Base-by-base conservation (phyloP, 2,113 vertebrate genomes). In the Rhinogobius similis region DNA sequence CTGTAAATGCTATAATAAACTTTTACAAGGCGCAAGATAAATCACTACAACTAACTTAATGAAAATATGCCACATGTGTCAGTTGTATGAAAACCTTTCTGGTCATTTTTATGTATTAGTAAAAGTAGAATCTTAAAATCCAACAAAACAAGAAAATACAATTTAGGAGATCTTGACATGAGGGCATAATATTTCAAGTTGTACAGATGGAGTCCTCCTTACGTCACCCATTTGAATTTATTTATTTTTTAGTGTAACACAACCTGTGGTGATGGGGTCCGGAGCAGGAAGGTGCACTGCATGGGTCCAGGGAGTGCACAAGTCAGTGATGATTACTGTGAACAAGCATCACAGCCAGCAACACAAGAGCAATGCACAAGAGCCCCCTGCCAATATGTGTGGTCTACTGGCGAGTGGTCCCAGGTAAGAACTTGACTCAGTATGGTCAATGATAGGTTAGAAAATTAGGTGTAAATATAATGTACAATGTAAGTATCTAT, bases 351-450 rank as follows among this genome's bases (percentile, higher is more conserved):
- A 32, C 94, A 86, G 67, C 96, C 96, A 41, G 48, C 64, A n/a
- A 73, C 91, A 0, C 55, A 73, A 4, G 93, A 93, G 81, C 86
- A 50, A 38, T 98, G 97, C 74, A 72, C 72, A 39, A 64, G 20
- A 27, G 48, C 69, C 62, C 82, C 93, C 36, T 96, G 94, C 86
- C 93, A 85, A 70, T 92, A 94, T 4, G 38, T 90, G 61, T 96
- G 96, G 76, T 79, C 95, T 23, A 94, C 95, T 63, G 92, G 91
- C 82, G 91, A 96, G 10, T 91, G 94, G 64, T 95, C 95, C 10
- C 93, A 96, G 96, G 97, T 99, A 86, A 50, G 20, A 50, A 10
- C 20, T 10, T n/a, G 16, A 10, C 2, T 21, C 20, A 21, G 39
- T 41, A 13, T 41, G 39, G 10, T 41, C 1, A 41, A 2, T 41